Base-by-base conservation (phyloP, 2,888 invertebrate genomes). In the Lomographa bimaculata region DNA sequence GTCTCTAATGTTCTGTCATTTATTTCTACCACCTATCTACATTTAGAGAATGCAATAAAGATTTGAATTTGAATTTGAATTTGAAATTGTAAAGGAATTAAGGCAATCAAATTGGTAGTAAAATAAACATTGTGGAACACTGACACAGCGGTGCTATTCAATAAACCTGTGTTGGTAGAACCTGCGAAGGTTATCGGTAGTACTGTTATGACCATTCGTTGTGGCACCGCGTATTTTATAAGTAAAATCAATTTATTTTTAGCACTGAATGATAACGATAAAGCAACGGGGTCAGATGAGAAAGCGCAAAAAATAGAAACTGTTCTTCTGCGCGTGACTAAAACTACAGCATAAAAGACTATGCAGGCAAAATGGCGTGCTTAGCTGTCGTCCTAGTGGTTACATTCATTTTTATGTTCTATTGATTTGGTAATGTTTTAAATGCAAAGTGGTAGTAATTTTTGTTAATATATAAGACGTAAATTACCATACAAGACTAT, bases 241-340 rank as follows among this genome's bases (percentile, higher is more conserved):
- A 68, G 70, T 71, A 62, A 79, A 81, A 77, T 77, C 72, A 72
- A 75, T 79, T 81, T 82, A 79, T 80, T 80, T 78, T 79, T 81
- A 79, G 70, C 70, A 69, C 59, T 58, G 72, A 71, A 77, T 81
- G 86, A 86, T 86, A 87, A 83, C 81, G 86, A 87, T 87, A 85
- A 83, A 83, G 71, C 77, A 79, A 80, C 81, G 86, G 86, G 86
- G 86, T 85, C 85, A 85, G 78, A 74, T 73, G 71, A 78, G 78
- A 81, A 63, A 77, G 75, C 71, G 79, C 83, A 87, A 87, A 84
- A 87, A 86, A 84, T 87, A 82, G 83, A 83, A 86, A 85, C 81
- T 75, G 79, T 68, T 76, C 76, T 71, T 75, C 71, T 74, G 81
- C 79, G 83, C 85, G 85, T 85, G 85, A 85, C 84, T 79, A 79